These are phyloP conservation scores for Trichogramma pretiosum DNA, from an alignment of 1,140 invertebrate genomes.

Conservation along the genomic window DNA sequence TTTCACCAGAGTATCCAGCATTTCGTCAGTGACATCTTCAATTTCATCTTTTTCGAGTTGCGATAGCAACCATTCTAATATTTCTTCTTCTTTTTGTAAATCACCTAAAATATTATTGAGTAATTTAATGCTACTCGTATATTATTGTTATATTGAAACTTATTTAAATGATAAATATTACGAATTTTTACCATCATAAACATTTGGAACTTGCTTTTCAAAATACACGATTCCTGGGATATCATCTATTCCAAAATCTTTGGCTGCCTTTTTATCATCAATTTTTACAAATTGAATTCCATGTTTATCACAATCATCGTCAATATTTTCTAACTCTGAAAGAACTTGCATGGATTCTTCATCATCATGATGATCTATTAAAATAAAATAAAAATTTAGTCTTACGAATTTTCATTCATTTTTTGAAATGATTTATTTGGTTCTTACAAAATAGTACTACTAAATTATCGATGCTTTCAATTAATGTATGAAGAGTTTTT, in stretches of 20 bases:
- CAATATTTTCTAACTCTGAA: slow-evolving; percentile 81
- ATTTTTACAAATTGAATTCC: slow-evolving; percentile 93
- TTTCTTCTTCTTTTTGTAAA: slow-evolving; percentile 82
- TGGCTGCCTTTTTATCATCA: slow-evolving; percentile 71
- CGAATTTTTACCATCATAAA: slow-evolving; percentile 71
- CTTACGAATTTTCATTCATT: neutral
- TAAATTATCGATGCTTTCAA: slow-evolving; percentile 81
- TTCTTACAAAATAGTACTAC: slow-evolving; percentile 88
- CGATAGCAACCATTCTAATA: slow-evolving; percentile 77
- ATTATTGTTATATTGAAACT: slow-evolving; percentile 3
- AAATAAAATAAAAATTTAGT: slow-evolving; percentile 18
- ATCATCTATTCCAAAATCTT: slow-evolving; percentile 78
- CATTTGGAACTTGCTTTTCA: slow-evolving; percentile 84
- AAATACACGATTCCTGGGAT: slow-evolving; percentile 85
- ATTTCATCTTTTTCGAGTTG: slow-evolving; percentile 88
- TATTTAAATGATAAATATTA: slow-evolving; percentile 3
- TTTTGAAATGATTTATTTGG: neutral
- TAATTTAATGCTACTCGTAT: too few species aligned
- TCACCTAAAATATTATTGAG: slow-evolving; percentile 67
- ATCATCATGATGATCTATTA: slow-evolving; percentile 71
- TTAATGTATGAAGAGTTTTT: slow-evolving; percentile 78
- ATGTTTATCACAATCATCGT: slow-evolving; percentile 84
- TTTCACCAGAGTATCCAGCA: slow-evolving; percentile 81
- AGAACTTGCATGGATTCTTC: slow-evolving; percentile 76
- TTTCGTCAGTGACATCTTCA: slow-evolving; percentile 89